Percentiles rank a stretch among this genome's conserved stretches.
phyloP scores from a whole-genome alignment of 2,797 vertebrate genomes.

The Stomatorhinus walkeri region DNA sequence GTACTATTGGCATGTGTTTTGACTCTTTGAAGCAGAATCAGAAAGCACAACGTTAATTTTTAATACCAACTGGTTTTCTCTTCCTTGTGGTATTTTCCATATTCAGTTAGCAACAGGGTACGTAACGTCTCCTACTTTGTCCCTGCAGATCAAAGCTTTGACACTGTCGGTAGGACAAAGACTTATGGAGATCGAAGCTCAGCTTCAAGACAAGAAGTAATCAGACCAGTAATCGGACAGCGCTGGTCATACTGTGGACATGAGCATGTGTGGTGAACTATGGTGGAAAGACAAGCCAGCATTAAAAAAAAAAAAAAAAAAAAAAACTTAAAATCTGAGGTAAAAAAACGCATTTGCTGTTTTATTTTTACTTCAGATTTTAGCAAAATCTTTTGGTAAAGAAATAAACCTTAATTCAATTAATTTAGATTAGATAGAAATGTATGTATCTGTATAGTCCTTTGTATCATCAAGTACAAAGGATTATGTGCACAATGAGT shows the following conservation, averaged over 20 bases:
- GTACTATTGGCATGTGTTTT: background rate
- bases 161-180: constrained; percentile 61
- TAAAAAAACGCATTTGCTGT: background rate
- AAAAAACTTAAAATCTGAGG: background rate
- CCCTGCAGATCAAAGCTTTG: constrained; percentile 61
- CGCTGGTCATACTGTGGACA: constrained; percentile 19
- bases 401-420: background rate
- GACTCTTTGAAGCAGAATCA: constrained; percentile 12
- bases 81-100: constrained; percentile 8
- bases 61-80: constrained; percentile 46
- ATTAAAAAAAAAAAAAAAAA: background rate
- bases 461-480: background rate
- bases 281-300: background rate
- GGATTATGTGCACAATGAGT: background rate
- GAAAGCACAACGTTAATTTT: constrained; percentile 19
- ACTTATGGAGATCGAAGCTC: constrained; percentile 54
- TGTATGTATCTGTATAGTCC: background rate
- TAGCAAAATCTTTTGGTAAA: background rate
- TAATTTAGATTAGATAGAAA: background rate
- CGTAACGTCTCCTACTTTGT: constrained; percentile 25
- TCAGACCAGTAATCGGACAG: constrained; percentile 27
- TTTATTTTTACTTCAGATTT: constrained; percentile 2
- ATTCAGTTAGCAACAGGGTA: constrained; percentile 31
- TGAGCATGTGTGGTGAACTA: background rate
- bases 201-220: constrained; percentile 39